Evolutionary conservation across 2,888 invertebrate species (phyloP), one percentile per base, ranked within the genome.

Genomic region (Exephanes ischioxanthus): DNA sequence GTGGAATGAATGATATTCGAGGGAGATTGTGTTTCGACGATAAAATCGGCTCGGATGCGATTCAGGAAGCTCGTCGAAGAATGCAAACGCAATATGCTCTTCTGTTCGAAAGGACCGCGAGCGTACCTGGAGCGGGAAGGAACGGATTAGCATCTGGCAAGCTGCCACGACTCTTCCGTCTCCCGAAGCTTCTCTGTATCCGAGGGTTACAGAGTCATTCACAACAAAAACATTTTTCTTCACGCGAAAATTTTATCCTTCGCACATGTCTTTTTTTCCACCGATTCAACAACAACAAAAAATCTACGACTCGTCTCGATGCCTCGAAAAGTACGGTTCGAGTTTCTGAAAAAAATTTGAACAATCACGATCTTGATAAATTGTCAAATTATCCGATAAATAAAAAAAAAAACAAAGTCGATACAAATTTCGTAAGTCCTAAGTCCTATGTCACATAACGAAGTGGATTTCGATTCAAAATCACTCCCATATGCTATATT

Each of bases 91-190:
- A 78, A 71, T 83, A 68, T 70, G 68, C 68, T 78, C 75, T n/a
- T 68, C 33, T 26, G 19, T 71, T 77, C 37, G 58, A 41, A 55
- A 67, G 55, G 45, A 48, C 70, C 70, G 37, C 51, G 51, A 45
- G 16, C 14, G 26, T 11, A 58, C 11, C 58, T 16, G 30, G 53
- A 73, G 22, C 30, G 45, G 66, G 48, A 66, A 71, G 37, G 16
- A 71, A 71, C 22, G 76, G 76, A 84, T 84, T 80, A 80, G 66
- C 76, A 80, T 80, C 80, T 84, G 84, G 84, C 84, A 84, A 58
- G 26, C 19, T 80, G 84, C 84, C 84, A 84, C 66, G 45, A 66
- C 48, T 63, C 11, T 71, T 9, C 58, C 22, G 9, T 58, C 58
- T 58, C 58, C 14, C 22, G 11, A 22, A 11, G 58, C 58, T 14